Evolutionary conservation across 2,113 vertebrate species (phyloP).

Genomic region (Oreochromis niloticus): DNA sequence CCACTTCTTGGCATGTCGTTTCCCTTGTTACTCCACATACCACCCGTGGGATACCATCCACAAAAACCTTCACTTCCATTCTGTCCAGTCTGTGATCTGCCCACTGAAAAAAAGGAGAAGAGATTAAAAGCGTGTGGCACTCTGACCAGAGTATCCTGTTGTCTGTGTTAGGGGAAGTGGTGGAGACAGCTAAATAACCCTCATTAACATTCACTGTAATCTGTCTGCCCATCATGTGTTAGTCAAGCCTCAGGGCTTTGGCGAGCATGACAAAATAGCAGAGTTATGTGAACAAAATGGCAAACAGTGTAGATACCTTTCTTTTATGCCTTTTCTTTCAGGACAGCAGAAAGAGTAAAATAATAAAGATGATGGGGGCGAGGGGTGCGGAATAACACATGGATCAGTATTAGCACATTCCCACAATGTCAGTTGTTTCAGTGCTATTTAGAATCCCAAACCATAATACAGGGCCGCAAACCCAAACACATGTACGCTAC

Average conservation of each 20-base stretch:
- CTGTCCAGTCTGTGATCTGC: background rate
- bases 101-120: background rate
- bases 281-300: background rate
- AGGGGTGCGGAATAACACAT: background rate
- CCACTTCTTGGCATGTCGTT: slow-evolving; percentile 77
- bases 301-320: background rate
- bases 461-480: background rate
- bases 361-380: background rate
- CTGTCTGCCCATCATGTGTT: background rate
- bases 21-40: slow-evolving; percentile 74
- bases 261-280: background rate
- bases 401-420: background rate
- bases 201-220: slow-evolving; percentile 6
- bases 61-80: slow-evolving; percentile 78
- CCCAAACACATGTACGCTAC: background rate
- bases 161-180: background rate
- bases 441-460: background rate
- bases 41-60: slow-evolving; percentile 70
- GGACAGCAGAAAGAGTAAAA: background rate
- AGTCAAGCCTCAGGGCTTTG: background rate
- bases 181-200: slow-evolving; percentile 5
- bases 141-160: background rate
- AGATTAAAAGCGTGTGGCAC: background rate
- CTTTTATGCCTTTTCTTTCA: background rate
- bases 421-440: background rate